These are phyloP conservation scores for Meta bourneti DNA, from an alignment of 2,888 invertebrate species.

Conservation along the genomic window DNA sequence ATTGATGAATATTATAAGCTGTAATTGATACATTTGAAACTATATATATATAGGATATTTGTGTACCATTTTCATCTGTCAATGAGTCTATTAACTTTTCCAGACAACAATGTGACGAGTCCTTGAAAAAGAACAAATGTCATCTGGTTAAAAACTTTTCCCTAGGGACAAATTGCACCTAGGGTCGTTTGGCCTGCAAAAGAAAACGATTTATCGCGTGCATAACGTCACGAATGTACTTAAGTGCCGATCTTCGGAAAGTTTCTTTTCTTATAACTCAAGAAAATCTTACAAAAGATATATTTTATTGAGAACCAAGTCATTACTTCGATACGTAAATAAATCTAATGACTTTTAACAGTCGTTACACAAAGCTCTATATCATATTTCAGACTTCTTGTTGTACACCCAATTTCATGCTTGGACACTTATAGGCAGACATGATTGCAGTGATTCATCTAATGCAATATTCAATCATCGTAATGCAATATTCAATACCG, in stretches of 20 bases:
- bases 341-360: constrained; percentile 33
- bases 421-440: neutral
- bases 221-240: constrained; percentile 18
- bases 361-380: constrained; percentile 3
- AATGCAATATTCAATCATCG: too few relatives aligned
- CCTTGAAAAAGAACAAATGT: constrained; percentile 36
- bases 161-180: constrained; percentile 18
- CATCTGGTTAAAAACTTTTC: constrained; percentile 28
- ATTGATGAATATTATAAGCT: too few relatives aligned
- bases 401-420: neutral
- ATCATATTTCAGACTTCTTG: neutral
- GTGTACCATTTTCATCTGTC: neutral
- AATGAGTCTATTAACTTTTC: neutral
- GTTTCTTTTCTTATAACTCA: constrained; percentile 17
- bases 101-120: constrained; percentile 2
- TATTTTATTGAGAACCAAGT: constrained; percentile 37
- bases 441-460: too few relatives aligned
- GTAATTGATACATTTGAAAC: too few relatives aligned
- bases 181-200: constrained; percentile 3
- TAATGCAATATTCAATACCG: too few relatives aligned
- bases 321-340: constrained; percentile 44
- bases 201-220: constrained; percentile 61
- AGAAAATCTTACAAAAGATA: constrained; percentile 19
- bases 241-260: constrained; percentile 28
- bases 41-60: neutral